A percentile compares a stretch with the other conserved stretches of the same genome.
Evolutionary conservation across 1,140 invertebrate species (phyloP).

Genomic region (Hylyphantes graminicola): DNA sequence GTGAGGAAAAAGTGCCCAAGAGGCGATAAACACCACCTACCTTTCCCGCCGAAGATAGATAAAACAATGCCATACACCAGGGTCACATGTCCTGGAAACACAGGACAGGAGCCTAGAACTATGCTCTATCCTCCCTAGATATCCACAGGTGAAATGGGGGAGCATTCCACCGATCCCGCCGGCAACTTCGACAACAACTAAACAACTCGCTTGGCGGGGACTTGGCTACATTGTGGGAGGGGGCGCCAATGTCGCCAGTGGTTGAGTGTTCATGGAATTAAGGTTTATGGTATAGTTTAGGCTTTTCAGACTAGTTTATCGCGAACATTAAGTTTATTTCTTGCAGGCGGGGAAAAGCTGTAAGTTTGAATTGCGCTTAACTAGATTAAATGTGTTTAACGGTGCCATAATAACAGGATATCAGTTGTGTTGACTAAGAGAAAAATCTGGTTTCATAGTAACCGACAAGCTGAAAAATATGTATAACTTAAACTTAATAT

Average conservation of each 20-base stretch:
- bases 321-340: no score
- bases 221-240: background rate
- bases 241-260: slow-evolving; percentile 46
- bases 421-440: no score
- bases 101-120: slow-evolving; percentile 37
- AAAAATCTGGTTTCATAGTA: no score
- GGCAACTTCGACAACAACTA: slow-evolving; percentile 39
- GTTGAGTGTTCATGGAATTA: no score
- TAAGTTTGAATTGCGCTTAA: no score
- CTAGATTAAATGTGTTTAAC: no score
- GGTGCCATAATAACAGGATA: no score
- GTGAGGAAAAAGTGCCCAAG: slow-evolving; percentile 1
- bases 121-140: slow-evolving; percentile 13
- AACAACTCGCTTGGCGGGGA: slow-evolving; percentile 12
- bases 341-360: no score
- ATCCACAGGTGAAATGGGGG: slow-evolving; percentile 42
- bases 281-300: no score
- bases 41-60: slow-evolving; percentile 61
- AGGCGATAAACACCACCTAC: slow-evolving; percentile 32
- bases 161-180: slow-evolving; percentile 34
- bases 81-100: slow-evolving; percentile 49
- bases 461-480: no score
- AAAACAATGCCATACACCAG: slow-evolving; percentile 60
- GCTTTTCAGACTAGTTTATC: no score
- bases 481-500: no score